Evolutionary conservation across 2,113 vertebrate species (phyloP).

Genomic region (Ibidorhyncha struthersii): DNA sequence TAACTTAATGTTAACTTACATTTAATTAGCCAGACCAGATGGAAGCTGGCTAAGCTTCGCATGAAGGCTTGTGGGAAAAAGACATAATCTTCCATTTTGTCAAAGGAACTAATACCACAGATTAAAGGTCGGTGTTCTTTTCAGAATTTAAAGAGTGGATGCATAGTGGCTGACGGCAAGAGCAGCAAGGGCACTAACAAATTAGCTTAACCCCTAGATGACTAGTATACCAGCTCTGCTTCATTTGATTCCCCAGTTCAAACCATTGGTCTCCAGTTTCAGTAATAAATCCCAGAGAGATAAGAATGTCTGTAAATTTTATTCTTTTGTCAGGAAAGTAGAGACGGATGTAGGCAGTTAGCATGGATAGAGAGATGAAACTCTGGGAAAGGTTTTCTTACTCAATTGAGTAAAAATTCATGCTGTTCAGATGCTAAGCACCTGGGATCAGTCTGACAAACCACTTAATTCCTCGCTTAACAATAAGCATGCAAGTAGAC

Average conservation of each 20-base stretch:
- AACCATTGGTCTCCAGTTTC: background rate
- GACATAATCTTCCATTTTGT: slow-evolving; percentile 54
- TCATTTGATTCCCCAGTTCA: background rate
- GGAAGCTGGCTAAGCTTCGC: slow-evolving; percentile 42
- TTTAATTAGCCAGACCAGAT: slow-evolving; percentile 63
- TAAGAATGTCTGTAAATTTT: background rate
- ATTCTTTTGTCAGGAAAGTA: background rate
- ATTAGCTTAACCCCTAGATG: slow-evolving; percentile 19
- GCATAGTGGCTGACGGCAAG: background rate
- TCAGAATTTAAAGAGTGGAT: slow-evolving; percentile 32
- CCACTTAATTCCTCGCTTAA: background rate
- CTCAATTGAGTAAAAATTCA: background rate
- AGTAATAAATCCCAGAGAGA: background rate
- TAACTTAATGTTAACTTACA: slow-evolving; percentile 46
- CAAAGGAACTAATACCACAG: slow-evolving; percentile 55
- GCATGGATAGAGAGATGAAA: background rate
- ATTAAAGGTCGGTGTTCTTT: slow-evolving; percentile 59
- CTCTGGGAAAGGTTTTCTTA: background rate
- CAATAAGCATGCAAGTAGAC: background rate
- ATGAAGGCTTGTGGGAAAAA: slow-evolving; percentile 55
- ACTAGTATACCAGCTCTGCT: background rate
- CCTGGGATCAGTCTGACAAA: slow-evolving; percentile 40
- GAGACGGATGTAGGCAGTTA: background rate
- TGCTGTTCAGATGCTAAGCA: slow-evolving; percentile 15
- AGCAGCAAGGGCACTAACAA: background rate